Conservation (phyloP, 1,140 invertebrate genomes). For the Drosophila ambigua region DNA sequence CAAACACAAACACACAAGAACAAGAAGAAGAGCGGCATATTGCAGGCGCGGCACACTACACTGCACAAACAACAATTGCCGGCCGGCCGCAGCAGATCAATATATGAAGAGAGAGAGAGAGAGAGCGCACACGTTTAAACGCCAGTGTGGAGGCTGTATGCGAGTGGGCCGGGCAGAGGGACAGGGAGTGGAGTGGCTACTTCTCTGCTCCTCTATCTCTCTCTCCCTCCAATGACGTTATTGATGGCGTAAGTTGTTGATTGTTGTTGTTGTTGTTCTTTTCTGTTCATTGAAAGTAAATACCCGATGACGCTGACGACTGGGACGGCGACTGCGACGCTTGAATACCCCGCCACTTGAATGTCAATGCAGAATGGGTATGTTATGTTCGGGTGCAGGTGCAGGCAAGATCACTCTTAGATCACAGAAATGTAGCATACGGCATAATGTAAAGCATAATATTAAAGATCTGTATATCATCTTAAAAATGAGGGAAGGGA, state of each 20-base stretch:
- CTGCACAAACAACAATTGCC: slow-evolving; percentile 58
- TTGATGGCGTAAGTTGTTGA: slow-evolving; percentile 67
- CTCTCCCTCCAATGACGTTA: slow-evolving; percentile 59
- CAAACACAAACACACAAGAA: too few relatives aligned
- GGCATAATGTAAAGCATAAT: too few relatives aligned
- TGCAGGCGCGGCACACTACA: too few relatives aligned
- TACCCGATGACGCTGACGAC: slow-evolving; percentile 23
- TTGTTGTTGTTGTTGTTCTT: slow-evolving; percentile 13
- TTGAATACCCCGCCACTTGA: too few relatives aligned
- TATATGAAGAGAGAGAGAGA: slow-evolving; percentile 24
- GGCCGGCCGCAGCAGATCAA: slow-evolving; percentile 46
- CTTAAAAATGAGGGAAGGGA: too few relatives aligned
- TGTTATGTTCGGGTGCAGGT: not conserved
- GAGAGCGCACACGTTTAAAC: slow-evolving; percentile 24
- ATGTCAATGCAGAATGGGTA: not conserved
- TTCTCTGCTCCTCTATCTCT: slow-evolving; percentile 7
- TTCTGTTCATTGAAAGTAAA: slow-evolving; percentile 47
- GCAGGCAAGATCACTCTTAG: slow-evolving; percentile 21
- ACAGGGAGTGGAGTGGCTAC: not conserved
- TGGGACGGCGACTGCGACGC: not conserved
- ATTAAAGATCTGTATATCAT: too few relatives aligned
- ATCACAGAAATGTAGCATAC: too few relatives aligned
- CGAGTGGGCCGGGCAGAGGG: not conserved
- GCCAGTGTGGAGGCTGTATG: slow-evolving; percentile 6
- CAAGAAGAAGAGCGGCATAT: too few relatives aligned